Base-by-base conservation (phyloP, 2,113 vertebrate species). In the Candoia aspera region DNA sequence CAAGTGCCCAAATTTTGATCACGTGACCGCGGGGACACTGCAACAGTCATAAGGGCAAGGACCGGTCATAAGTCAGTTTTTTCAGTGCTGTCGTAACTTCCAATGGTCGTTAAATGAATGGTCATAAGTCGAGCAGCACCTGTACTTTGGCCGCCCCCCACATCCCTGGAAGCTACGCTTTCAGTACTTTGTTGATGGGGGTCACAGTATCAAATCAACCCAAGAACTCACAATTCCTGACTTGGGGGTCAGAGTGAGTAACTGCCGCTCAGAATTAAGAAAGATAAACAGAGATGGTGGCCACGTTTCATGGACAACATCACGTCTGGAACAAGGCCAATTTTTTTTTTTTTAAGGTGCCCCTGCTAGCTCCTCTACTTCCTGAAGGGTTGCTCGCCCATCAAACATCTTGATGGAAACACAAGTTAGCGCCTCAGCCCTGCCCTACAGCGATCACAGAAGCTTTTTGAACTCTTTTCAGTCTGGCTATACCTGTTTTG, bases 361-460 rank as follows among this genome's bases (percentile, higher is more conserved):
- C 29, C 29, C 26, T 6, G 17, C 8, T 10, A 42, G 73, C 33
- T n/a, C n/a, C n/a, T n/a, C n/a, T 42, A 21, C 9, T 9, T 21
- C 19, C 73, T 79, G 8, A 37, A 79, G 17, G 33, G 26, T 13
- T 10, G 33, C 19, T 10, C 11, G 0, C 21, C 29, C 5, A 21
- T 6, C 12, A 90, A 91, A 91, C 0, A 91, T 10, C 29, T 46
- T 60, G 93, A 88, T 46, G 2, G 93, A 94, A 93, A 87, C 37
- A 13, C 19, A 37, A 2, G 5, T 15, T 42, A 54, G 23, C 3
- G 33, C n/a, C 12, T 19, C 37, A 53, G 58, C 84, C 68, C 68
- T 60, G 59, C 13, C 55, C 88, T 57, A 59, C 15, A n/a, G 24
- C 37, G n/a, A 33, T 8, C 21, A 37, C 42, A 33, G 33, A 79